Evolutionary conservation across 2,888 invertebrate genomes (phyloP), one percentile per base, ranked within the genome.

Genomic region (Amphipoea lucens): DNA sequence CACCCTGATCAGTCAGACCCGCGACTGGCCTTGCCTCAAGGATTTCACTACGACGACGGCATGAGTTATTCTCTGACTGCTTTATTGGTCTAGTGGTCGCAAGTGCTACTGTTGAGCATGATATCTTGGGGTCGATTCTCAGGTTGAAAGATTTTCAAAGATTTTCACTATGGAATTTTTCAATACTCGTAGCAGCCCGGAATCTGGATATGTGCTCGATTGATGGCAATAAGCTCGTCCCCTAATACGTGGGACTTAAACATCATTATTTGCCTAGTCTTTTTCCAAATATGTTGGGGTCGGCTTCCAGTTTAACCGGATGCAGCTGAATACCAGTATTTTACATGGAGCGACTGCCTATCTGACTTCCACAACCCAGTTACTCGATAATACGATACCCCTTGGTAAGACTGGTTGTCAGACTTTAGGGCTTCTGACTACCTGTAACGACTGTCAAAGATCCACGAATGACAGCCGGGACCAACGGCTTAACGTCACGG

Each of bases 1-100:
- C 81, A 69, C 81, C 78, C 60, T 78, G 81, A 45, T 70, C 65
- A 29, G 36, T 69, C n/a, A 40, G 45, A 9, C 40, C 17, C 4
- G 36, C 29, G 23, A 66, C 12, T 1, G 60, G 12, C 11, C 29
- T 65, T 40, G 20, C 29, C 29, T 14, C 29, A 29, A 29, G 29
- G 14, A 62, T 29, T 62, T 62, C 62, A 29, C 60, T 0, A 60
- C 29, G 62, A 60, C 29, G 62, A 29, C 14, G 20, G 6, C 14
- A n/a, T 40, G 54, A 66, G 20, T 77, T 36, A 57, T 62, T 60
- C 29, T 62, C 29, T 14, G 62, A 62, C 29, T 29, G 62, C 23
- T 9, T 57, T 23, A 9, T 57, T 57, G 2, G 23, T 23, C 54
- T 57, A 57, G 23, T 60, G 12, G n/a, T 11, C 1, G 60, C n/a